A percentile compares a stretch with the other conserved stretches of the same genome.
Conservation (phyloP, 2,113 vertebrate genomes). For the Myanophis thanlyinensis region DNA sequence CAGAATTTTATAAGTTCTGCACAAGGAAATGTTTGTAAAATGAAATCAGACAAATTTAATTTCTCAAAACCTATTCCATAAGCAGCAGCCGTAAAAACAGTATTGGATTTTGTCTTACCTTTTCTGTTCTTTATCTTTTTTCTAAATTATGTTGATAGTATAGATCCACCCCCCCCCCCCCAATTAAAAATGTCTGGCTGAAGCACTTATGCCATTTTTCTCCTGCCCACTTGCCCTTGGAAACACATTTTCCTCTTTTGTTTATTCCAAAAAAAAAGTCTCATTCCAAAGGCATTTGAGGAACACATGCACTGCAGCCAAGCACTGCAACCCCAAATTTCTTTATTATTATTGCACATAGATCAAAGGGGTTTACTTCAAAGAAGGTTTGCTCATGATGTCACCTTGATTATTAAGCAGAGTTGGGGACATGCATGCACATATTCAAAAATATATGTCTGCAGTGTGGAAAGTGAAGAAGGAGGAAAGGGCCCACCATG, state of each 20-base stretch:
- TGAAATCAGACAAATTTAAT: not conserved
- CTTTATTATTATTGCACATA: not conserved
- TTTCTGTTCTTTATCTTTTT: not conserved
- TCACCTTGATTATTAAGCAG: not conserved
- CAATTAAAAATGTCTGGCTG: too few species aligned
- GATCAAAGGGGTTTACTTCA: not conserved
- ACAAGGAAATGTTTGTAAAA: not conserved
- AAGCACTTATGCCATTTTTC: not conserved
- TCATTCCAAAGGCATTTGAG: not conserved
- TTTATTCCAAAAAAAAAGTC: not conserved
- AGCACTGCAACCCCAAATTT: not conserved
- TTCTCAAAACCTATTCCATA: not conserved
- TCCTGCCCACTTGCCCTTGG: not conserved
- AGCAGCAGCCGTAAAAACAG: not conserved
- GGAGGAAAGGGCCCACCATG: not conserved
- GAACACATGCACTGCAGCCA: not conserved
- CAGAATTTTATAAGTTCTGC: not conserved
- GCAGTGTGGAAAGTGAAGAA: not conserved
- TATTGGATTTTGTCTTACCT: not conserved
- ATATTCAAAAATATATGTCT: not conserved
- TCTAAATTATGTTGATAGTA: not conserved
- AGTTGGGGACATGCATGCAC: not conserved
- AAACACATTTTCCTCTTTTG: not conserved
- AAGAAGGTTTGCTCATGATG: not conserved
- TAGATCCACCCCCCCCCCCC: too few species aligned